Percentiles rank a stretch among this genome's conserved stretches.
Conservation (phyloP, 2,797 vertebrate genomes). For the Acrossocheilus fasciatus region DNA sequence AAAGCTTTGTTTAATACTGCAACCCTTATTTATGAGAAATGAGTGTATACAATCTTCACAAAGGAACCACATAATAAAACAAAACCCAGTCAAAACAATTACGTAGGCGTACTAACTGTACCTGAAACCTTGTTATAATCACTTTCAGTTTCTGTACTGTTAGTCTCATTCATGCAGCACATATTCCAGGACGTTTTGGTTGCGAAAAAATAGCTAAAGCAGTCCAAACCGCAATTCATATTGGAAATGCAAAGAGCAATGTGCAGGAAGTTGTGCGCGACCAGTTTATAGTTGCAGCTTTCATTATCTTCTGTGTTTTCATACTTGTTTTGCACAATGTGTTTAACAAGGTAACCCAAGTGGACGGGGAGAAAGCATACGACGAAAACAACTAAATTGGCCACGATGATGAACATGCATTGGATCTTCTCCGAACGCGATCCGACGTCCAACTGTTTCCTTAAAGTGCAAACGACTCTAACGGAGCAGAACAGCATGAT, state of each 20-base stretch:
- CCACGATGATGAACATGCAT: constrained; percentile 62
- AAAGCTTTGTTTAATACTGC: neutral
- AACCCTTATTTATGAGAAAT: neutral
- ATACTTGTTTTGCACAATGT: neutral
- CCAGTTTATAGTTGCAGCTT: neutral
- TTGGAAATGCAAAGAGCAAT: constrained; percentile 61
- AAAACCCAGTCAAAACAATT: neutral
- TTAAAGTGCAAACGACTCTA: constrained; percentile 35
- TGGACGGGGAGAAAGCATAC: constrained; percentile 74
- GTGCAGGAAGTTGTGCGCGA: neutral
- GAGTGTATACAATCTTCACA: neutral
- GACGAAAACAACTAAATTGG: constrained; percentile 68
- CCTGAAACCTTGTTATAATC: neutral
- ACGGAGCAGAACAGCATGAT: constrained; percentile 52
- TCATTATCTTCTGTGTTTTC: accelerated
- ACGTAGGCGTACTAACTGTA: accelerated
- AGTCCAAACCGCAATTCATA: constrained; percentile 73
- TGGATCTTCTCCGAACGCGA: constrained; percentile 52
- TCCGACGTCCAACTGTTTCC: neutral
- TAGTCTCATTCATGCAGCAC: too few species aligned
- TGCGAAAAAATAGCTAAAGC: constrained; percentile 75
- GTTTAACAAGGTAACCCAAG: constrained; percentile 54
- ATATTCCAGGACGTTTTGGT: constrained; percentile 56
- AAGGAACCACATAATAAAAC: neutral
- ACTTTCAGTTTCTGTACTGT: neutral